Evolutionary conservation across 2,797 vertebrate species (phyloP).

Genomic region (Anolis apletophallus): DNA sequence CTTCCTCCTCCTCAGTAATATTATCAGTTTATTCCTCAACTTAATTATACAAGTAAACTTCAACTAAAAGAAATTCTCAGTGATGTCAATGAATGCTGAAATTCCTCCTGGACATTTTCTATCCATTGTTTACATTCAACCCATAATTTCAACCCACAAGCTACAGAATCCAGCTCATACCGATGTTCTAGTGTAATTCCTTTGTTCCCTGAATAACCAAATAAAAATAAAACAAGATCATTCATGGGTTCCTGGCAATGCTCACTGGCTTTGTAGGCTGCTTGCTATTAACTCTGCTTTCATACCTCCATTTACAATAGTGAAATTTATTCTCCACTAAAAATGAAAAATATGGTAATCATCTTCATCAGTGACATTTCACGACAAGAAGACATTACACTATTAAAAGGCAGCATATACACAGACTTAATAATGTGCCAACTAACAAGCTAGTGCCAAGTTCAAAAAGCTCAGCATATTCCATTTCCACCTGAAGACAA

Average conservation of each 20-base stretch:
- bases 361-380: not conserved
- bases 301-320: not conserved
- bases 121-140: not conserved
- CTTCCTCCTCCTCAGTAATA: not conserved
- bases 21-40: not conserved
- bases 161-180: too few species aligned
- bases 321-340: not conserved
- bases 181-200: not conserved
- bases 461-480: not conserved
- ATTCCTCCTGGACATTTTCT: not conserved
- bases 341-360: conserved; percentile 6
- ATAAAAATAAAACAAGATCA: not conserved
- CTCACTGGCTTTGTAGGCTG: not conserved
- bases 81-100: not conserved
- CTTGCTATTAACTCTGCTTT: not conserved
- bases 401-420: not conserved
- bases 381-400: conserved; percentile 1
- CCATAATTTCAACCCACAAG: not conserved
- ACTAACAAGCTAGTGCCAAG: not conserved
- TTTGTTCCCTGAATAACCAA: not conserved
- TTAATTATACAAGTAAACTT: not conserved
- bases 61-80: not conserved
- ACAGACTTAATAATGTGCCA: not conserved
- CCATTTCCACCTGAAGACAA: not conserved
- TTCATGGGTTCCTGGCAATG: not conserved